Evolutionary conservation across 2,797 vertebrate genomes (phyloP), one percentile per base, ranked within the genome.

Genomic region (Champsocephalus gunnari): DNA sequence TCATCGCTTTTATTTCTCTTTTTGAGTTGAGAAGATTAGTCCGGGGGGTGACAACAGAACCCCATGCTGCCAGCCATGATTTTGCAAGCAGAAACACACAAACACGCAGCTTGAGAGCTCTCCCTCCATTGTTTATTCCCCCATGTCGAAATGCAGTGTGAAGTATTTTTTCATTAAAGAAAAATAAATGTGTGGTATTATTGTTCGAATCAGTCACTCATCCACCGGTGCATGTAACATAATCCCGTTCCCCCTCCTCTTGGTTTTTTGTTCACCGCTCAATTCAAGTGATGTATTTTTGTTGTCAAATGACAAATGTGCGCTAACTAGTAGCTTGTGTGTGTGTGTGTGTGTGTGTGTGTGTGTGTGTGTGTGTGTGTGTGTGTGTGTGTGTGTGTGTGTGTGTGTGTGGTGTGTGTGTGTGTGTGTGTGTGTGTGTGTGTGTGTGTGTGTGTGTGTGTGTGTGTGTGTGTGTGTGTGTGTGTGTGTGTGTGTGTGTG

Each of bases 151-250:
- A 82, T 76, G 79, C 82, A 38, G 89, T 93, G 93, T 92, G 87
- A 94, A 93, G 85, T 88, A 91, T 92, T 92, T 93, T 9, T 88
- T 94, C 86, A 92, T 92, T 89, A 89, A 91, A 92, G 86, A 91
- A 89, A 94, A 93, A 92, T 91, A 78, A 89, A 92, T 91, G 83
- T 85, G 78, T 50, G 66, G 82, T 93, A 91, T 92, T 93, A 90
- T 92, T 91, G 85, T 92, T 93, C 82, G 72, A 89, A 92, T 93
- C 82, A 84, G 83, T 94, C 87, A 84, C 11, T 47, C 87, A 84
- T 75, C 84, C 73, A 69, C 41, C 69, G 60, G 72, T 6, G 1
- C 71, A 68, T 90, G 88, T 88, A 94, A 92, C 55, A 59, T 60
- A 81, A 94, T 81, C 85, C 71, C n/a, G 0, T 59, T 71, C 66